Conservation (phyloP, 30 jellyfish, hydroid and myxozoan genomes). For the Chrysaora quinquecirrha region DNA sequence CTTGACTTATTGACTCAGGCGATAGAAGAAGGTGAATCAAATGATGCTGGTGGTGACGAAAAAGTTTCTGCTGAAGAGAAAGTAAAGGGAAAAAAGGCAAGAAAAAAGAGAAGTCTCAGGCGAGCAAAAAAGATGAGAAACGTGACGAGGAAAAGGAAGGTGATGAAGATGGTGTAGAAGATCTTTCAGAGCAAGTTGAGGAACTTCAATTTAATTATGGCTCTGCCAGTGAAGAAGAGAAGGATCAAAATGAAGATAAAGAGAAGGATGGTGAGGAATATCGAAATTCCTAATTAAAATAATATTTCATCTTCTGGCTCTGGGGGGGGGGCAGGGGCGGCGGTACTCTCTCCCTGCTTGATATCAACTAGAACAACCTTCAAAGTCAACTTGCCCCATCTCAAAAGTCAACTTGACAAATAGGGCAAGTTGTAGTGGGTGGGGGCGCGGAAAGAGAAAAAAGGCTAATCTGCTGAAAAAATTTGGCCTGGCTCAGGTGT, state of each 20-base stretch:
- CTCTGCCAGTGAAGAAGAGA: constrained; percentile 52
- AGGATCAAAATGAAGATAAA: constrained; percentile 14
- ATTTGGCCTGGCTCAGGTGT: no score
- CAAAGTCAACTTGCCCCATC: no score
- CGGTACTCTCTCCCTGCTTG: neutral
- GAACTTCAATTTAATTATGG: constrained; percentile 31
- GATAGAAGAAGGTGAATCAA: constrained; percentile 69
- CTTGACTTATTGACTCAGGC: constrained; percentile 78
- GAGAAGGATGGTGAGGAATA: constrained; percentile 41
- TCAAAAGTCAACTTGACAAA: no score
- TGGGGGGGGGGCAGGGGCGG: neutral
- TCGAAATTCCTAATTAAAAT: no score
- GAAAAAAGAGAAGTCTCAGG: neutral
- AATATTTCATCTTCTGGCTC: neutral
- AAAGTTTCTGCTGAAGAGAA: no score
- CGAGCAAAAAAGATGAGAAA: neutral
- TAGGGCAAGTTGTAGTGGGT: neutral
- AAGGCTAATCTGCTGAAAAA: neutral
- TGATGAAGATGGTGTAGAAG: constrained; percentile 18
- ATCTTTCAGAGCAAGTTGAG: neutral
- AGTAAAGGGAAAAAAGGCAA: constrained; percentile 11
- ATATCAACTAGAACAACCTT: no score
- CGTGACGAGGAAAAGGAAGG: neutral
- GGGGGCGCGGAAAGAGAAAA: neutral
- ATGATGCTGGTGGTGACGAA: no score